Percentiles rank a stretch among this genome's conserved stretches.
Evolutionary conservation across 64 coral and sea anemone species (phyloP).

Genomic region (Orbicella faveolata): DNA sequence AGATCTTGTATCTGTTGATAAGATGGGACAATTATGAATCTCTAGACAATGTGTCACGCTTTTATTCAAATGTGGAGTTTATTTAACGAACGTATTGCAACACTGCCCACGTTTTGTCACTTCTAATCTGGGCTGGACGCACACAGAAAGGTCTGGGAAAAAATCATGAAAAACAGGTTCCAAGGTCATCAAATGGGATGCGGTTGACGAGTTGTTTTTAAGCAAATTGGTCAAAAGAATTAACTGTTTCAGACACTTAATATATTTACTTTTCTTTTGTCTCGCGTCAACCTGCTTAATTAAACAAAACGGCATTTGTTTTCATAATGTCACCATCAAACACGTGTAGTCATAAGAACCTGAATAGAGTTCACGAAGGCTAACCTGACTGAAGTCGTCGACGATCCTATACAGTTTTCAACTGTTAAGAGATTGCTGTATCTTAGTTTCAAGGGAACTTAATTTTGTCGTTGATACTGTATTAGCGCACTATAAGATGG

Average conservation of each 20-base stretch:
- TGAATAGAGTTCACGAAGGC: neutral
- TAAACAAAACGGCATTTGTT: constrained; percentile 34
- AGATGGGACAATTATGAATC: neutral
- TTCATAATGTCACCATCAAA: neutral
- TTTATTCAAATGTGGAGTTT: neutral
- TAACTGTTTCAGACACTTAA: constrained; percentile 16
- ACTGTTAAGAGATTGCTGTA: neutral
- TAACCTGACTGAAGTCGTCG: neutral
- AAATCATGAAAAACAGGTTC: neutral
- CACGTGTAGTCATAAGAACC: constrained; percentile 2
- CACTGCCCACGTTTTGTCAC: neutral
- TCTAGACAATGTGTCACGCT: neutral
- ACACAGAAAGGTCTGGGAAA: neutral
- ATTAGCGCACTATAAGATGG: neutral
- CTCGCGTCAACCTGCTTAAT: constrained; percentile 1
- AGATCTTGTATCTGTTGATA: constrained; percentile 1
- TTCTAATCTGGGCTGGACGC: neutral
- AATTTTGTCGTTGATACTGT: neutral
- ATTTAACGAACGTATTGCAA: neutral
- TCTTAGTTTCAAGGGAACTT: neutral
- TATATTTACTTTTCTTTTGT: constrained; percentile 50
- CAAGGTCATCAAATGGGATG: neutral
- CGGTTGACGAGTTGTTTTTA: neutral
- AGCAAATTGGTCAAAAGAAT: neutral
- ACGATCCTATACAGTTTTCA: neutral